Evolutionary conservation across 2,113 vertebrate genomes (phyloP).

Genomic region (mouse (Mus musculus)): DNA sequence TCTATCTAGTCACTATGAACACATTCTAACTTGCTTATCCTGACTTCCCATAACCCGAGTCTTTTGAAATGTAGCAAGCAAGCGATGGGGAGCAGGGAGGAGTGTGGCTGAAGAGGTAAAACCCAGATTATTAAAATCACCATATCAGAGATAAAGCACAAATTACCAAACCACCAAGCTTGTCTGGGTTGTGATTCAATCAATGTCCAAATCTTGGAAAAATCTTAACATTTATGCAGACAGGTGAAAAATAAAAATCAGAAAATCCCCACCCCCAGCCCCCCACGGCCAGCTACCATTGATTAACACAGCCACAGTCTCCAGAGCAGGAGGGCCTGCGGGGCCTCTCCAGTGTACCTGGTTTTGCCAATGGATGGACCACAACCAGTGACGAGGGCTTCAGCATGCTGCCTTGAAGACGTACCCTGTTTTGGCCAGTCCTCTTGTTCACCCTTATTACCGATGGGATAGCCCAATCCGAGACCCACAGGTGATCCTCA

Average conservation of each 20-base stretch:
- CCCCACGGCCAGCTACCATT: not conserved
- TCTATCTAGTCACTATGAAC: not conserved
- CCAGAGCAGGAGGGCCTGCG: constrained; percentile 70
- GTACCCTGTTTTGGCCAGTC: constrained; percentile 88
- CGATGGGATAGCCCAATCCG: constrained; percentile 89
- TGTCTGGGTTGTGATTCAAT: not conserved
- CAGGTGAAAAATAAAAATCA: not conserved
- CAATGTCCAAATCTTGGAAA: not conserved
- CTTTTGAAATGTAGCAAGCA: not conserved
- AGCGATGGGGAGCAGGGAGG: not conserved
- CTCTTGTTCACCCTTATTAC: constrained; percentile 92
- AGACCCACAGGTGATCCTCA: constrained; percentile 94
- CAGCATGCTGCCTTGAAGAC: constrained; percentile 89
- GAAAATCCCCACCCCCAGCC: not conserved
- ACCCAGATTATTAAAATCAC: not conserved
- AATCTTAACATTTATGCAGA: constrained; percentile 35
- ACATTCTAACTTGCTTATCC: not conserved
- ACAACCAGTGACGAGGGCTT: constrained; percentile 93
- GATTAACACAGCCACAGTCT: not conserved
- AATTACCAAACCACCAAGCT: not conserved
- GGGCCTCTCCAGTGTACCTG: constrained; percentile 88
- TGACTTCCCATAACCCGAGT: not conserved
- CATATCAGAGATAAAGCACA: not conserved
- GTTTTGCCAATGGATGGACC: constrained; percentile 94
- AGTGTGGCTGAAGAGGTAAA: not conserved